A percentile compares a stretch with the other conserved stretches of the same genome.
Conservation (phyloP, 2,888 invertebrate species). For the Drosophila parthenogenetica region DNA sequence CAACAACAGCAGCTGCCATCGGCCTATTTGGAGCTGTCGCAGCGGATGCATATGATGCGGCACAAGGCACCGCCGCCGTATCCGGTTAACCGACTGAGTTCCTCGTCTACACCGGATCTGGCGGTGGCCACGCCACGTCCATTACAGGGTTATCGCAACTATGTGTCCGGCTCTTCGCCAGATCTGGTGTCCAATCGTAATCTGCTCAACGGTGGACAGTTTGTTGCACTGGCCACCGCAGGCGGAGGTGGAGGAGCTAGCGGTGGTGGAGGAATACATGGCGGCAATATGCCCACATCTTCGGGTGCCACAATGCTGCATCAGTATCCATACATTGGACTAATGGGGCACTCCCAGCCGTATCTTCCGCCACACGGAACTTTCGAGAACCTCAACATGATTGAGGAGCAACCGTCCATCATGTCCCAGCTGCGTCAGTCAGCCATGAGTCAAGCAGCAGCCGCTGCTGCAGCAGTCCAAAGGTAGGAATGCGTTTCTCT, state of each 20-base stretch:
- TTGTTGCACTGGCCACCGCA: constrained; percentile 61
- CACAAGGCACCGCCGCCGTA: constrained; percentile 94
- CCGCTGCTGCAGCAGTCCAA: constrained; percentile 65
- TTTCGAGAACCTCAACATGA: constrained; percentile 89
- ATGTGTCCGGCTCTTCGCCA: constrained; percentile 91
- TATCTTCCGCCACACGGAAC: constrained; percentile 88
- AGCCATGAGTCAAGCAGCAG: constrained; percentile 77
- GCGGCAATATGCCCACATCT: constrained; percentile 84
- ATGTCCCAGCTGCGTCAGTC: constrained; percentile 82
- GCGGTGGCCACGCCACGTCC: constrained; percentile 89
- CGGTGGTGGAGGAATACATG: constrained; percentile 33
- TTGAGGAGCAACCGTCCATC: constrained; percentile 84
- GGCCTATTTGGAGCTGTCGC: constrained; percentile 82
- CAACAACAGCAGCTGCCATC: constrained; percentile 49
- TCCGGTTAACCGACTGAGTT: constrained; percentile 91
- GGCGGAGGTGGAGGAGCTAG: constrained; percentile 10
- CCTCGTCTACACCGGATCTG: constrained; percentile 93
- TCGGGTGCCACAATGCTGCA: constrained; percentile 77
- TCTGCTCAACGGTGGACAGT: constrained; percentile 85
- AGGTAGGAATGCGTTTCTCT: constrained; percentile 45
- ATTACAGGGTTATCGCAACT: constrained; percentile 84
- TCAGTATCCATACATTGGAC: constrained; percentile 82
- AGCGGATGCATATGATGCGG: constrained; percentile 84
- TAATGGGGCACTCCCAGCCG: constrained; percentile 84
- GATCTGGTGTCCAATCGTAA: constrained; percentile 91